These are phyloP conservation scores for Eurypyga helias DNA, from an alignment of 2,113 vertebrate species.

Conservation along the genomic window DNA sequence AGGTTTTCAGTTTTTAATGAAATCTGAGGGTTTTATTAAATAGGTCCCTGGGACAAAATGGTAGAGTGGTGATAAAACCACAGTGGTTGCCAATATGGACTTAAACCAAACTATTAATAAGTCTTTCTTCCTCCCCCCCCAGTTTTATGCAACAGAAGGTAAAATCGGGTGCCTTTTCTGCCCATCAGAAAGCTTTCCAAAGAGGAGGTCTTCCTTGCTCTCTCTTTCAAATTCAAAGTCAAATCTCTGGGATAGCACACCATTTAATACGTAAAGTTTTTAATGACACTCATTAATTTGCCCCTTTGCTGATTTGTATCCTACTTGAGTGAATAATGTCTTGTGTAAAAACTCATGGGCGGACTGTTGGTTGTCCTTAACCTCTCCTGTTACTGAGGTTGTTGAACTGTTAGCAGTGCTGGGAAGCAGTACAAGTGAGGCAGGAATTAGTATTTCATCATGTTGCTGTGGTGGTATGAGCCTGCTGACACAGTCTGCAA, in stretches of 20 bases:
- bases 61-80: background rate
- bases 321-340: background rate
- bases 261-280: background rate
- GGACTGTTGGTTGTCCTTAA: background rate
- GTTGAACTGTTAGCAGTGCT: background rate
- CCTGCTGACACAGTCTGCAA: background rate
- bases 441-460: background rate
- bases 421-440: background rate
- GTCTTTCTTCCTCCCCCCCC: background rate
- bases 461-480: background rate
- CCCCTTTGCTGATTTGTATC: background rate
- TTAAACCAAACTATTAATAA: background rate
- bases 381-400: background rate
- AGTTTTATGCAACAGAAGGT: conserved; percentile 19
- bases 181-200: conserved; percentile 17
- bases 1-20: background rate
- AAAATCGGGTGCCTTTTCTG: background rate
- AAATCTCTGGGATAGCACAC: background rate
- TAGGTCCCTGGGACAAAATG: background rate
- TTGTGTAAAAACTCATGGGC: background rate
- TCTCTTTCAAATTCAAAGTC: background rate
- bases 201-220: background rate
- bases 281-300: background rate
- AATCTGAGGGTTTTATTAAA: background rate
- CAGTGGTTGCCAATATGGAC: background rate